Evolutionary conservation across 2,797 vertebrate genomes (phyloP), one percentile per base, ranked within the genome.

Genomic region (Hirundo rustica): DNA sequence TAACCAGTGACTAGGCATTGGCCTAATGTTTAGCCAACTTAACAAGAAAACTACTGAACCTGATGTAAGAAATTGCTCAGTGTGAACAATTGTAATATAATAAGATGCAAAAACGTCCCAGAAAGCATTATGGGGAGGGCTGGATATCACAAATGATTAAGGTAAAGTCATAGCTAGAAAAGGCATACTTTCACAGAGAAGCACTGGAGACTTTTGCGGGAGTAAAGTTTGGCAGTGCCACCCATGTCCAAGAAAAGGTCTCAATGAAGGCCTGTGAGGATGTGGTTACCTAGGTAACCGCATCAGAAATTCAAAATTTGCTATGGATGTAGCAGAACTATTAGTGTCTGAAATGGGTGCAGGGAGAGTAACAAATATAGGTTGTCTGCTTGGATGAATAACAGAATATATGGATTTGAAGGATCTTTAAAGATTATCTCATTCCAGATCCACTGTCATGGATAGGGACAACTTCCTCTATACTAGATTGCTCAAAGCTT

Each of bases 1-100:
- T 26, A 45, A 5, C 14, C 16, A 55, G 30, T 12, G 8, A 13
- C 10, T 17, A 38, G 5, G 4, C 7, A 9, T 40, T 2, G 0
- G 16, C 15, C 17, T 45, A 48, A 71, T 6, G 2, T n/a, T 84
- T 36, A 87, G 4, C 13, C 34, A 68, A 8, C 3, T 68, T 47
- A 29, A 50, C 9, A 75, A 26, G 15, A 68, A 68, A 76, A 47
- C 13, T 51, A 20, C 23, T 17, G 13, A 47, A 16, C 1, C 5
- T 29, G 21, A 34, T 2, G 2, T 14, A 38, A 82, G 27, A 75
- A 79, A 32, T 29, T 40, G 4, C 7, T 34, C 21, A 26, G 16
- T 7, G 9, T 5, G 3, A 34, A 6, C 10, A 38, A 13, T 0
- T 25, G 7, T 16, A 38, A 48, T 5, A 5, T 29, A 50, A 84